Base-by-base conservation (phyloP, 2,888 invertebrate genomes). In the Stenotaenia linearis region DNA sequence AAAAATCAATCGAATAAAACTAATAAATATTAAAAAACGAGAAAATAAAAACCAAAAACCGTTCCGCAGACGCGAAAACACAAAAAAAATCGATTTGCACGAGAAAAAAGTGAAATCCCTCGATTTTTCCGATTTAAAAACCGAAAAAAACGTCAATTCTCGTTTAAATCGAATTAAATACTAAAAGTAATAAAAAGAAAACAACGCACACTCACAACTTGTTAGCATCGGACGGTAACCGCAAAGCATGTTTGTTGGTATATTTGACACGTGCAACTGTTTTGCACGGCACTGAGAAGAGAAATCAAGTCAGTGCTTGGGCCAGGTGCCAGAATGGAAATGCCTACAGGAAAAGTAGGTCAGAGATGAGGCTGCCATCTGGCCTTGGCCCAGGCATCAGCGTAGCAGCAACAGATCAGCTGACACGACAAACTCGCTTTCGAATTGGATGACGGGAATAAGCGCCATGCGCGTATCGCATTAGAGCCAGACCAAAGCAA, bases 311-410 rank as follows among this genome's bases (percentile, higher is more conserved):
- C 61, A 23, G 23, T 23, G 25, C 61, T 61, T 61, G 61, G 61
- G 61, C 61, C 61, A 61, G 61, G 61, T 61, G 61, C 61, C 61
- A 61, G 61, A 21, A 61, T 61, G 23, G 25, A 61, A 61, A 61
- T 61, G 61, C 61, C 23, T 61, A 61, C 23, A 61, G 61, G 61
- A 61, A 61, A 61, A 61, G 61, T 61, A 61, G 61, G 61, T 61
- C 61, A 61, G 61, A 61, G 61, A 61, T 61, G 61, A 61, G 61
- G 61, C 61, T 61, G 61, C 61, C 61, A 61, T 61, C 61, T 61
- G 61, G 61, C 61, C 61, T 61, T 61, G 61, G 61, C 61, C 61
- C 61, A 61, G 61, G 61, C 61, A 61, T 61, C 61, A 61, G 61
- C 61, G 61, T 25, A 61, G 61, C 61, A 61, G 61, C 61, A 61